phyloP scores from a whole-genome alignment of 2,888 invertebrate species.

The Rotaria macrura region DNA sequence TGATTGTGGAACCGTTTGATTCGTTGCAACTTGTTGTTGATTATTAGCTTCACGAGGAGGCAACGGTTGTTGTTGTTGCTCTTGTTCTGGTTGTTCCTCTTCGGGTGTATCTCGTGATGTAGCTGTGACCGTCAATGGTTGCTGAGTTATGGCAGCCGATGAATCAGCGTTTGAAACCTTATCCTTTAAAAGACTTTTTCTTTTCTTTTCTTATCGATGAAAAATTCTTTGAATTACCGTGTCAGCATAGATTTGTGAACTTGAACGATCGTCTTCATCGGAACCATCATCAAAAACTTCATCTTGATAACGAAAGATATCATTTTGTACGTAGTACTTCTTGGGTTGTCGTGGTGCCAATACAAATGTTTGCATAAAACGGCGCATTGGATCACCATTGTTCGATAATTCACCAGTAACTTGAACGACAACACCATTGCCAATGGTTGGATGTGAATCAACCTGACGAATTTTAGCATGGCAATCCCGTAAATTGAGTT shows the following conservation, averaged over 20 bases:
- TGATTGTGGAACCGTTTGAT: not conserved
- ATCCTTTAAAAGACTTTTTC: not conserved
- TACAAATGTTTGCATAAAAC: constrained; percentile 95
- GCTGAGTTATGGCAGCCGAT: not conserved
- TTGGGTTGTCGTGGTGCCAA: constrained; percentile 84
- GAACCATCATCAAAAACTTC: constrained; percentile 57
- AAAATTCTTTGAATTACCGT: not conserved
- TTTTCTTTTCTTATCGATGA: too few relatives aligned
- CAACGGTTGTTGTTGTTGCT: not conserved
- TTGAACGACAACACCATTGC: constrained; percentile 86
- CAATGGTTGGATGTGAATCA: constrained; percentile 83
- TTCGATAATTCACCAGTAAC: constrained; percentile 86
- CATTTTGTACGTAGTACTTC: constrained; percentile 96
- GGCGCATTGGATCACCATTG: constrained; percentile 86
- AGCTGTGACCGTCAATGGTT: not conserved
- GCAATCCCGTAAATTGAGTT: constrained; percentile 85
- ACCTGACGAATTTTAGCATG: constrained; percentile 95
- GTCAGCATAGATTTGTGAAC: not conserved
- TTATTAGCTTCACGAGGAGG: not conserved
- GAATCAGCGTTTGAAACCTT: constrained; percentile 14
- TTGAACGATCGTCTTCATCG: constrained; percentile 21
- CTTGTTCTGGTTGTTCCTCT: not conserved
- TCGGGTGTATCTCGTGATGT: not conserved
- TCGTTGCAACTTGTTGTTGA: not conserved
- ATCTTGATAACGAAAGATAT: constrained; percentile 93